A percentile compares a stretch with the other conserved stretches of the same genome.
Conservation (phyloP, 2,888 invertebrate genomes). For the Drosophila neonasuta region DNA sequence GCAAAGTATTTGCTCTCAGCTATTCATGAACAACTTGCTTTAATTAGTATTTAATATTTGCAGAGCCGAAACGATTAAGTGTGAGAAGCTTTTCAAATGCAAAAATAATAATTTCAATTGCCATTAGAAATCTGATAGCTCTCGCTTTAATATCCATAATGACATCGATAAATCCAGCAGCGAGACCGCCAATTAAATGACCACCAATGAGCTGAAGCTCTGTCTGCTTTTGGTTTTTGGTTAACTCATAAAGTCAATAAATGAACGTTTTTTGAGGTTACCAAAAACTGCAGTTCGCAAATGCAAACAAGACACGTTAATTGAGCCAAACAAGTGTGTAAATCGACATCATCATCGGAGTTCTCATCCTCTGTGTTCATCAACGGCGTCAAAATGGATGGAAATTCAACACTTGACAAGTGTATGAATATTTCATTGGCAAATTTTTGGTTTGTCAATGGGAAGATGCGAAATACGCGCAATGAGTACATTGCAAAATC, state of each 20-base stretch:
- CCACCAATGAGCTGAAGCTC: conserved; percentile 6
- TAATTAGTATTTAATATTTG: conserved; percentile 57
- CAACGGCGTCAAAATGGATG: conserved; percentile 34
- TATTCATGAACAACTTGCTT: conserved; percentile 29
- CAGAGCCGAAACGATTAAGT: conserved; percentile 13
- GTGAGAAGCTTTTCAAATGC: conserved; percentile 5
- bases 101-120: not conserved
- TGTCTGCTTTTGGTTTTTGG: conserved; percentile 3
- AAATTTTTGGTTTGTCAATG: conserved; percentile 18
- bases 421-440: conserved; percentile 50
- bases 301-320: conserved; percentile 28
- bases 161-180: not conserved
- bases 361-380: conserved; percentile 9
- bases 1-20: conserved; percentile 36
- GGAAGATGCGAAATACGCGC: conserved; percentile 17
- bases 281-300: conserved; percentile 9
- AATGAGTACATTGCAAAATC: not conserved
- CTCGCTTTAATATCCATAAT: not conserved
- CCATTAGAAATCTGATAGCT: not conserved
- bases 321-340: conserved; percentile 46
- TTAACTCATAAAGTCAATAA: conserved; percentile 11
- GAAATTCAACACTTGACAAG: conserved; percentile 50
- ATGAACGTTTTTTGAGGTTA: conserved; percentile 6
- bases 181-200: conserved; percentile 43
- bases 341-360: conserved; percentile 15